A percentile compares a stretch with the other conserved stretches of the same genome.
phyloP scores from a whole-genome alignment of 2,888 invertebrate genomes.

The Tetrapedia diversipes region DNA sequence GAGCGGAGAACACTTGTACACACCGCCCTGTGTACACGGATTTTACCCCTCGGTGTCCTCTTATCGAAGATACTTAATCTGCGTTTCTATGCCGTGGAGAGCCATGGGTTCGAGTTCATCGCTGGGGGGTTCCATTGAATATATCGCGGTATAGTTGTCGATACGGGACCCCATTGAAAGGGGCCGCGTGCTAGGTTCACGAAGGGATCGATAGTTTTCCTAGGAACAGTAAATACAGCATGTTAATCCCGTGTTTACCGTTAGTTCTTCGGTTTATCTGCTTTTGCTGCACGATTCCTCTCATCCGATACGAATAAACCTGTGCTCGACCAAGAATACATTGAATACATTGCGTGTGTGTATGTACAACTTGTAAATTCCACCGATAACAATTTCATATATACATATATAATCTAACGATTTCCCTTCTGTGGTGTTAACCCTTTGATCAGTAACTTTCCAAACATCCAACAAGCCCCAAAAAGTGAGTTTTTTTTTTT shows the following conservation, averaged over 20 bases:
- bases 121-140: slow-evolving; percentile 52
- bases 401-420: no score
- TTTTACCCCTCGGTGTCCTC: slow-evolving; percentile 54
- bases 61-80: slow-evolving; percentile 68
- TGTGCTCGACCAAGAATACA: background rate
- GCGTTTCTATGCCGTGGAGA: slow-evolving; percentile 56
- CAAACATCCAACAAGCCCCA: no score
- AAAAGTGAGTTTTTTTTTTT: no score
- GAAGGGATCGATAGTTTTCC: slow-evolving; percentile 52
- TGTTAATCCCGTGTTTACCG: slow-evolving; percentile 26
- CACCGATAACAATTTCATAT: no score
- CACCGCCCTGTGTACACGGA: slow-evolving; percentile 32
- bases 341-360: no score
- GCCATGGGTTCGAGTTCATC: slow-evolving; percentile 25
- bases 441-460: no score
- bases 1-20: slow-evolving; percentile 3
- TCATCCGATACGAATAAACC: background rate
- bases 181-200: slow-evolving; percentile 20
- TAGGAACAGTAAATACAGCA: slow-evolving; percentile 28
- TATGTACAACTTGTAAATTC: no score
- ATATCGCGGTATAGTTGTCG: slow-evolving; percentile 46
- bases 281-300: background rate
- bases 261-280: slow-evolving; percentile 11
- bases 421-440: no score
- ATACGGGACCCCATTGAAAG: slow-evolving; percentile 31